A percentile compares a stretch with the other conserved stretches of the same genome.
phyloP scores from a whole-genome alignment of 1,140 invertebrate species.

The Drosophila bocqueti region DNA sequence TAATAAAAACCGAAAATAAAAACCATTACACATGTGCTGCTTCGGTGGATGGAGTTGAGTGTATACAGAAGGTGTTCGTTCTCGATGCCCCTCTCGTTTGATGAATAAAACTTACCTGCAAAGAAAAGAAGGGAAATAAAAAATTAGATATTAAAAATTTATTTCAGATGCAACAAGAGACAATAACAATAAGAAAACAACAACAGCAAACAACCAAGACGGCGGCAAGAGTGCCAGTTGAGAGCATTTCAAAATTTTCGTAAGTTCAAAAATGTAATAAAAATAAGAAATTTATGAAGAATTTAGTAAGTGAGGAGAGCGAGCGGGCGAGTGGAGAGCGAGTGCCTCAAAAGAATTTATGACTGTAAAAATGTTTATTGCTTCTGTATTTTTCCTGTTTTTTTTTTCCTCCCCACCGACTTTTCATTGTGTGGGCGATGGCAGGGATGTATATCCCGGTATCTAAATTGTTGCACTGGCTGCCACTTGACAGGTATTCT shows the following conservation, averaged over 20 bases:
- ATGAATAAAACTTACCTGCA: constrained; percentile 74
- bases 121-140: constrained; percentile 48
- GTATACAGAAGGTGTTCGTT: constrained; percentile 1
- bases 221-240: constrained; percentile 7
- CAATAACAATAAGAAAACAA: constrained; percentile 1
- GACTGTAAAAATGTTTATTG: constrained; percentile 81
- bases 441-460: constrained; percentile 17
- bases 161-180: constrained; percentile 44
- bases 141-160: constrained; percentile 78
- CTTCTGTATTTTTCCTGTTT: constrained; percentile 65
- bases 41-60: background rate
- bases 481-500: constrained; percentile 69
- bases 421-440: constrained; percentile 22
- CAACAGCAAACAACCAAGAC: background rate
- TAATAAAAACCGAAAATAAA: constrained; percentile 35
- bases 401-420: constrained; percentile 18
- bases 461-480: constrained; percentile 54
- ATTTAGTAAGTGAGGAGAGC: constrained; percentile 62
- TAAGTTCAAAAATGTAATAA: constrained; percentile 80
- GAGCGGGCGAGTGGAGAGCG: constrained; percentile 8
- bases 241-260: constrained; percentile 62
- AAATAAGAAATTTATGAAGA: constrained; percentile 80
- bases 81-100: constrained; percentile 12
- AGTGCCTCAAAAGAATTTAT: constrained; percentile 69
- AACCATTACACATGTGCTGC: constrained; percentile 42